A percentile compares a stretch with the other conserved stretches of the same genome.
phyloP scores from a whole-genome alignment of 1,140 invertebrate species.

The Tetranychus urticae region DNA sequence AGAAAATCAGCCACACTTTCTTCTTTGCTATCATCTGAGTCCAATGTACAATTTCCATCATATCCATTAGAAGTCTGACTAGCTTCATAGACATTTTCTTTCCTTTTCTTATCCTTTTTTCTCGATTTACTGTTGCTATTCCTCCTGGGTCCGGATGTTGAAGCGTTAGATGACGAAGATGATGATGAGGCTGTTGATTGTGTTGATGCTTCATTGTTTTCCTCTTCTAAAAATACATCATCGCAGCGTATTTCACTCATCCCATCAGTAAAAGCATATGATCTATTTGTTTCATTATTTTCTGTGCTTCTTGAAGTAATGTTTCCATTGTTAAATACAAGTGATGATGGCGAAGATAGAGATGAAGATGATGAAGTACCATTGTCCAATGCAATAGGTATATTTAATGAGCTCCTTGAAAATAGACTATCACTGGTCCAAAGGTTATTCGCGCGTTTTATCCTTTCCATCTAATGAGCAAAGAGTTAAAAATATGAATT shows the following conservation, averaged over 20 bases:
- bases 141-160: background rate
- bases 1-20: slow-evolving; percentile 51
- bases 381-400: slow-evolving; percentile 31
- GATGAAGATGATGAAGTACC: background rate
- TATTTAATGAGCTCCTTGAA: slow-evolving; percentile 49
- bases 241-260: background rate
- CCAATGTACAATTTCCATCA: background rate
- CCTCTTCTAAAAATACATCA: background rate
- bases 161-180: too few species aligned
- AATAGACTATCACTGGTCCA: slow-evolving; percentile 72
- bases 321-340: slow-evolving; percentile 23
- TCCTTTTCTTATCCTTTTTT: background rate
- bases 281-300: background rate
- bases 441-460: slow-evolving; percentile 56
- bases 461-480: slow-evolving; percentile 54
- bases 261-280: background rate
- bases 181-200: too few species aligned
- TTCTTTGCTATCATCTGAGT: slow-evolving; percentile 28
- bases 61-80: background rate
- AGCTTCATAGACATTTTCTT: background rate
- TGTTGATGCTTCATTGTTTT: background rate
- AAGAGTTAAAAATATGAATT: background rate
- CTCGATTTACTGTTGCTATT: background rate
- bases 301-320: slow-evolving; percentile 11
- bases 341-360: slow-evolving; percentile 12